Evolutionary conservation across 2,888 invertebrate genomes (phyloP).

Genomic region (Notocelia uddmanniana): DNA sequence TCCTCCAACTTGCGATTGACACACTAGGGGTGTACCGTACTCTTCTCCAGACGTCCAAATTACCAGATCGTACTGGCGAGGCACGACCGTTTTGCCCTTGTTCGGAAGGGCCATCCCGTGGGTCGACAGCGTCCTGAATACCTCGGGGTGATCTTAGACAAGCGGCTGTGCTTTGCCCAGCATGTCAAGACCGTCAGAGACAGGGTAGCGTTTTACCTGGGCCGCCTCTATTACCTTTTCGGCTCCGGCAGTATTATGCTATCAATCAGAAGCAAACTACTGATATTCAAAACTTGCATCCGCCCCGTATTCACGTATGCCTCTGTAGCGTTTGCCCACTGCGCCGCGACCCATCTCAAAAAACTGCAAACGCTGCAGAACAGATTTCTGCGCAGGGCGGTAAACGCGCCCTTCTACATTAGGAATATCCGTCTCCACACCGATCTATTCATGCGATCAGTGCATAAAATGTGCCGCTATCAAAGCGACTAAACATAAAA

Average conservation of each 20-base stretch:
- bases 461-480: not conserved
- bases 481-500: not conserved
- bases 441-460: not conserved
- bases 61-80: no score
- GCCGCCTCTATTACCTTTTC: not conserved
- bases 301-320: not conserved
- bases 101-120: no score
- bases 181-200: not conserved
- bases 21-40: not conserved
- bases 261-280: not conserved
- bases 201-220: not conserved
- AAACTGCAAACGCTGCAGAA: not conserved
- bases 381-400: not conserved
- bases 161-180: not conserved
- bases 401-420: not conserved
- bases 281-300: not conserved
- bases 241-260: not conserved
- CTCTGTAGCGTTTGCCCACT: not conserved
- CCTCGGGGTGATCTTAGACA: not conserved
- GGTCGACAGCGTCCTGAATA: not conserved
- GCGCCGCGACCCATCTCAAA: not conserved
- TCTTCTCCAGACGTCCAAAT: no score
- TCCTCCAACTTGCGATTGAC: not conserved
- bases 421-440: not conserved
- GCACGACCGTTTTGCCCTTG: no score